These are phyloP conservation scores for Timandra comae DNA, from an alignment of 2,888 invertebrate genomes.

Conservation along the genomic window DNA sequence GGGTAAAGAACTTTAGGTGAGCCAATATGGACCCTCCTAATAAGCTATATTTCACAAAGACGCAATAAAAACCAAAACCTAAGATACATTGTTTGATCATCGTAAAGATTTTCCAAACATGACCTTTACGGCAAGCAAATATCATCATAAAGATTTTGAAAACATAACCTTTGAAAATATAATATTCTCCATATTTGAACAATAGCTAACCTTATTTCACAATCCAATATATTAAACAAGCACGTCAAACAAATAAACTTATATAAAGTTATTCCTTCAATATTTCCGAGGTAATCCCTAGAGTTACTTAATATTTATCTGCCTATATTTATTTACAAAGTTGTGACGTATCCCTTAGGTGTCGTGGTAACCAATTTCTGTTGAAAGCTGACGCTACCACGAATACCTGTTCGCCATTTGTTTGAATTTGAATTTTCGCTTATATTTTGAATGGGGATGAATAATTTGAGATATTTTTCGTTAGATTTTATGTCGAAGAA, in stretches of 20 bases:
- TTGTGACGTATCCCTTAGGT: conserved; percentile 42
- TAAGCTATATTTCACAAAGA: too few relatives aligned
- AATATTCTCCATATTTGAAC: not conserved
- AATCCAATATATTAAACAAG: conserved; percentile 12
- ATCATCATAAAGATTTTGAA: too few relatives aligned
- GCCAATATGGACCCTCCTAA: too few relatives aligned
- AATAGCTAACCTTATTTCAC: conserved; percentile 2
- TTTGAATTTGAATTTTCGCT: conserved; percentile 17
- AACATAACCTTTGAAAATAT: too few relatives aligned
- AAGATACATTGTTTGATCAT: too few relatives aligned
- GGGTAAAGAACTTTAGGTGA: too few relatives aligned
- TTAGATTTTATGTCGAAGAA: too few relatives aligned
- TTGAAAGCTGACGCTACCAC: conserved; percentile 38
- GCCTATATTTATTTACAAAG: conserved; percentile 48
- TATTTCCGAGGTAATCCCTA: conserved; percentile 28
- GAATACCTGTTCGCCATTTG: conserved; percentile 28
- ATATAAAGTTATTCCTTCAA: conserved; percentile 21
- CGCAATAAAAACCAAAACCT: too few relatives aligned
- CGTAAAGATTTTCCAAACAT: too few relatives aligned
- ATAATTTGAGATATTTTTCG: too few relatives aligned
- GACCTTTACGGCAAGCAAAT: too few relatives aligned
- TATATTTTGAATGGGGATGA: too few relatives aligned
- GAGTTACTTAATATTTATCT: conserved; percentile 38
- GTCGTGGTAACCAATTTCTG: conserved; percentile 37
- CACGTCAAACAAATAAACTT: conserved; percentile 20